Evolutionary conservation across 2,888 invertebrate genomes (phyloP).

Genomic region (Barypeithes pellucidus): DNA sequence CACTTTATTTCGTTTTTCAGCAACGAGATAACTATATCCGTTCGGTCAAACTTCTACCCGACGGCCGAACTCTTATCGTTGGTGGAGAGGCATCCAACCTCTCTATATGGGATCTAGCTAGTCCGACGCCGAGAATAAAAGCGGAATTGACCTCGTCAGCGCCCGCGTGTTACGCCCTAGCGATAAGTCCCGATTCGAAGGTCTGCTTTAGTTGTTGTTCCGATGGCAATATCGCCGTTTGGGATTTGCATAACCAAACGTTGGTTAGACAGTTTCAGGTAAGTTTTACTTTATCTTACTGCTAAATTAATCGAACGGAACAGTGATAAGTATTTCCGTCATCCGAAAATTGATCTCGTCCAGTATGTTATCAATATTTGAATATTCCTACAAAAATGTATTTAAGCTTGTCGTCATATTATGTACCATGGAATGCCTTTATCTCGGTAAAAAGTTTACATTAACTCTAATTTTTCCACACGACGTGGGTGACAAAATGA

Average conservation of each 20-base stretch:
- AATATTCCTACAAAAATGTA: no score
- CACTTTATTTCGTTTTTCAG: constrained; percentile 69
- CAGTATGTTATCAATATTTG: no score
- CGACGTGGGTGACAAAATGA: no score
- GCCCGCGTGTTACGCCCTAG: constrained; percentile 97
- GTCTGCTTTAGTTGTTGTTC: constrained; percentile 98
- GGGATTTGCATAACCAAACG: constrained; percentile 95
- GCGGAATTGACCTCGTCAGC: constrained; percentile 95
- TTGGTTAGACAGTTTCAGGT: constrained; percentile 89
- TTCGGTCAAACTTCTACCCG: constrained; percentile 93
- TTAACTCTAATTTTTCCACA: no score
- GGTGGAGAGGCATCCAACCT: constrained; percentile 97
- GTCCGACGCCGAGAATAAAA: constrained; percentile 92
- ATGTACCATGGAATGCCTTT: no score
- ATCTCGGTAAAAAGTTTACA: no score
- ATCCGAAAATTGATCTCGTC: no score
- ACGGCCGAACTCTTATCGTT: constrained; percentile 94
- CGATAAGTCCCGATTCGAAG: constrained; percentile 96
- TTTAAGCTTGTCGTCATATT: no score
- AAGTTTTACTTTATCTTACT: no score
- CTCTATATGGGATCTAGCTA: constrained; percentile 96
- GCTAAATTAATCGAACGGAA: no score
- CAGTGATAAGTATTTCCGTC: no score
- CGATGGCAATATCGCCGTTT: constrained; percentile 96
- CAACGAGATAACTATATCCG: constrained; percentile 97